Evolutionary conservation across 2,797 vertebrate species (phyloP), one percentile per base, ranked within the genome.

Genomic region (Chelon labrosus): DNA sequence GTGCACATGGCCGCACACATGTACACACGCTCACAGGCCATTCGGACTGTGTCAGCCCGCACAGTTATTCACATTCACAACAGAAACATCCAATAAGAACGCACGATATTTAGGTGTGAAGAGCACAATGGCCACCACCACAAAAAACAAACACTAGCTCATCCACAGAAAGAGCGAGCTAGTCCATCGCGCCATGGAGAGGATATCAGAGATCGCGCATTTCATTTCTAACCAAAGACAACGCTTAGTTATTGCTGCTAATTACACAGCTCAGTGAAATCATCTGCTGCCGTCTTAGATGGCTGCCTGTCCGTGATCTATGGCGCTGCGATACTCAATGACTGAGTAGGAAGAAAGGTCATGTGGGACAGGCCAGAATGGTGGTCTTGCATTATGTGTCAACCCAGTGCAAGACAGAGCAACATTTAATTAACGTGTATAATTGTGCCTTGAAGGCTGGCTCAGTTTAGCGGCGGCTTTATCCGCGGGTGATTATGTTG

Each of bases 351-450:
- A 57, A 20, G 14, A 60, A 61, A 61, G 37, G 79, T 87, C 52
- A 50, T 13, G 53, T 58, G 44, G 54, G 68, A 50, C 42, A 47
- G 75, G 61, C 47, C 37, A n/a, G 31, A 79, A 75, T 69, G 46
- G 72, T 72, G 57, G 25, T 65, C 79, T 77, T 70, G 71, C 58
- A 73, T 84, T 71, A 77, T 70, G 78, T 82, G 79, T 88, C 73
- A 83, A 80, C 73, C 57, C 80, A 77, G 78, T 49, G 77, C 71
- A 85, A 89, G 81, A 86, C 47, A 52, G 79, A 87, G 86, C 77
- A 89, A 83, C 85, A 88, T 88, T 93, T 92, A 92, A 93, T 92
- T 89, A 92, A 88, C 83, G 84, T 85, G 87, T 88, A 80, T 89
- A 91, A 92, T 86, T 89, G 86, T 88, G 88, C 85, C 91, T 91